Percentiles rank a stretch among this genome's conserved stretches.
Conservation (phyloP, 2,888 invertebrate species). For the Eretmocerus hayati region DNA sequence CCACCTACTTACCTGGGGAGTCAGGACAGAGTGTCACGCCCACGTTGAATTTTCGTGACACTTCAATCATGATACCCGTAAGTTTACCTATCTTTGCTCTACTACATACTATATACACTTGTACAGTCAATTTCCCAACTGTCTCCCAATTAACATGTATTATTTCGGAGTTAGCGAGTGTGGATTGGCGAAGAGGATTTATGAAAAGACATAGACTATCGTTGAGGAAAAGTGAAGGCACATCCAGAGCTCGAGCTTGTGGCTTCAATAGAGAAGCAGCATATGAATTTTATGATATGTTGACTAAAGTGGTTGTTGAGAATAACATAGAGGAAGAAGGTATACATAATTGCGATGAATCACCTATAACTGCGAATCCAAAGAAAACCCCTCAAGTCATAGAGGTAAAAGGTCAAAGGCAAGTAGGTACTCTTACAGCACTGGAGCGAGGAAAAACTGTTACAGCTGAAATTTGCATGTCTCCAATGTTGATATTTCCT, state of each 20-base stretch:
- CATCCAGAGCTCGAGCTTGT: background rate
- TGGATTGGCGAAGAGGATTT: background rate
- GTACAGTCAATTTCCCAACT: too few relatives aligned
- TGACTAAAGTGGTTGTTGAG: background rate
- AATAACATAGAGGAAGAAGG: background rate
- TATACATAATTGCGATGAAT: background rate
- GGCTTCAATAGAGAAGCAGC: background rate
- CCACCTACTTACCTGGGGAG: too few relatives aligned
- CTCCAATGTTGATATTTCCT: background rate
- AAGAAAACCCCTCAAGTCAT: background rate
- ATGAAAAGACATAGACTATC: background rate
- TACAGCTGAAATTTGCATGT: background rate
- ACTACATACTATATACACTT: too few relatives aligned
- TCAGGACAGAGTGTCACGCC: too few relatives aligned
- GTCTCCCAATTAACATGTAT: too few relatives aligned
- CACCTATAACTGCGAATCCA: background rate
- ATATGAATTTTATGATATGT: background rate
- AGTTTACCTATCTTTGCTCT: too few relatives aligned
- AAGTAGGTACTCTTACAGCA: too few relatives aligned
- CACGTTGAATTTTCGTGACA: too few relatives aligned
- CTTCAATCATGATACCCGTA: slow-evolving; percentile 13
- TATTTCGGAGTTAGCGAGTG: too few relatives aligned
- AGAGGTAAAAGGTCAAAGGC: background rate
- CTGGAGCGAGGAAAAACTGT: background rate
- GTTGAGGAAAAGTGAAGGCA: background rate